Percentiles rank a stretch among this genome's conserved stretches.
Conservation (phyloP, 1,140 invertebrate genomes). For the Octopus sinensis region DNA sequence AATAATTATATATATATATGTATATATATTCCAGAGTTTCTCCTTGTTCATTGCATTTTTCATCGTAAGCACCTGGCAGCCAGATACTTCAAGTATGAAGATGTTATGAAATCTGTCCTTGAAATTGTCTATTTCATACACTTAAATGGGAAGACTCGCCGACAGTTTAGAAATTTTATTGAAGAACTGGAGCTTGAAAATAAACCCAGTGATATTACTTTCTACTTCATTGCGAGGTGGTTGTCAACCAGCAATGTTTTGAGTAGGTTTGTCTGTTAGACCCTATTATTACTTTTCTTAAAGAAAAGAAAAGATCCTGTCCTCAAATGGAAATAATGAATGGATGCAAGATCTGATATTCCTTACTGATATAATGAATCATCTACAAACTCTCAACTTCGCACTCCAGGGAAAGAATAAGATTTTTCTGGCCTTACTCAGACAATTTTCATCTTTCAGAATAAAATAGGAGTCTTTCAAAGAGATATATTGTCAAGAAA, state of each 20-base stretch:
- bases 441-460: slow-evolving; percentile 1
- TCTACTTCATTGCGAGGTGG: background rate
- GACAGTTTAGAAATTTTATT: background rate
- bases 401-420: slow-evolving; percentile 4
- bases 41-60: too few species aligned
- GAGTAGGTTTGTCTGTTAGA: background rate
- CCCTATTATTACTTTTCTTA: background rate
- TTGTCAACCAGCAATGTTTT: background rate
- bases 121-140: too few species aligned
- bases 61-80: too few species aligned
- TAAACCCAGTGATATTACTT: background rate
- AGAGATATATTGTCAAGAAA: slow-evolving; percentile 1
- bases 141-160: too few species aligned
- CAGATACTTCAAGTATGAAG: too few species aligned
- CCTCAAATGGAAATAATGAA: background rate
- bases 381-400: background rate
- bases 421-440: background rate
- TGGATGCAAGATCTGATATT: background rate
- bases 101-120: too few species aligned
- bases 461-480: background rate
- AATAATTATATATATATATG: too few species aligned
- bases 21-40: too few species aligned
- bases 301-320: background rate
- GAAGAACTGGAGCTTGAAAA: background rate
- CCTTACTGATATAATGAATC: slow-evolving; percentile 2